Evolutionary conservation across 2,888 invertebrate species (phyloP).

Genomic region (Eupeodes latifasciatus): DNA sequence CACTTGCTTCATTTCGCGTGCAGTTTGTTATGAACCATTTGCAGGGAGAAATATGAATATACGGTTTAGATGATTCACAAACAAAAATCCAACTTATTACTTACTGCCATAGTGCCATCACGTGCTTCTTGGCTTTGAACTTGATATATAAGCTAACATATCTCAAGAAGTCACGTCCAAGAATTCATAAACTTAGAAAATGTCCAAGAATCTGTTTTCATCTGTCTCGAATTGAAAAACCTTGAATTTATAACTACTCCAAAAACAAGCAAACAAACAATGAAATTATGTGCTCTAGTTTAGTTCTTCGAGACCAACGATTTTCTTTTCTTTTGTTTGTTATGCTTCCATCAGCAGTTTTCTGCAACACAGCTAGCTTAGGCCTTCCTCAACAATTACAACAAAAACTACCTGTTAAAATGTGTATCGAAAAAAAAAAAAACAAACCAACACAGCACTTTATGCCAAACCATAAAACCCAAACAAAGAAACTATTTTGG

Average conservation of each 20-base stretch:
- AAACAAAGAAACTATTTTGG: conserved; percentile 48
- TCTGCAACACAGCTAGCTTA: conserved; percentile 32
- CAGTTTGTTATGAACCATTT: too few relatives aligned
- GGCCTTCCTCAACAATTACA: conserved; percentile 66
- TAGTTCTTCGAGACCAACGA: conserved; percentile 24
- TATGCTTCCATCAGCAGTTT: conserved; percentile 61
- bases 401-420: conserved; percentile 12
- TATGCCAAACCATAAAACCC: background rate
- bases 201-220: conserved; percentile 47
- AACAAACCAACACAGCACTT: conserved; percentile 51
- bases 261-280: conserved; percentile 24
- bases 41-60: too few relatives aligned
- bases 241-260: conserved; percentile 14
- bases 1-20: too few relatives aligned
- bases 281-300: conserved; percentile 58
- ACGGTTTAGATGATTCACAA: background rate
- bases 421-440: background rate
- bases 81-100: background rate
- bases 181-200: background rate
- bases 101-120: background rate
- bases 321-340: conserved; percentile 41
- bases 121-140: conserved; percentile 25
- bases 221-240: conserved; percentile 19
- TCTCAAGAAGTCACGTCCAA: conserved; percentile 12
- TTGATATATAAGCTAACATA: conserved; percentile 1